These are phyloP conservation scores for Bolinopsis microptera DNA, from an alignment of 37 sponge, comb jelly and placozoan genomes.

Conservation along the genomic window DNA sequence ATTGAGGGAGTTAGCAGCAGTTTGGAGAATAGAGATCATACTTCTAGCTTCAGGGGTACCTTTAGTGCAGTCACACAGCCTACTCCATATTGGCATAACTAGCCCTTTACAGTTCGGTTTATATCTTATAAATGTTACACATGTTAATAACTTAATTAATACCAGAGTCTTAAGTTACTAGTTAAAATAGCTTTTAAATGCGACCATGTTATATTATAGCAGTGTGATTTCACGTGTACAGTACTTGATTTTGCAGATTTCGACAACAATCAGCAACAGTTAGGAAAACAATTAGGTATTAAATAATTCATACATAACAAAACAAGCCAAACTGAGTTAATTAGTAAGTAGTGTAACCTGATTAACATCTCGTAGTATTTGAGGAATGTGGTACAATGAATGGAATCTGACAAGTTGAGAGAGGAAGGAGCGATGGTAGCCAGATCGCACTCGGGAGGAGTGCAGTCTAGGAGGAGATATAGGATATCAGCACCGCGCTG, in stretches of 20 bases:
- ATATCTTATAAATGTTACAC: not conserved
- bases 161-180: no score
- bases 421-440: slow-evolving; percentile 9
- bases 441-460: not conserved
- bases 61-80: not conserved
- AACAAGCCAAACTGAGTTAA: no score
- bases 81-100: not conserved
- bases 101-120: not conserved
- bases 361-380: slow-evolving; percentile 8
- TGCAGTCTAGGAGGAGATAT: not conserved
- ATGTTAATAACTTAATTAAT: no score
- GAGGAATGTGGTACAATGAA: slow-evolving; percentile 1
- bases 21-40: not conserved
- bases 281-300: no score
- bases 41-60: not conserved
- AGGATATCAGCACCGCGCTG: not conserved
- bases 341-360: no score
- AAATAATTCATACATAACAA: no score
- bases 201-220: no score
- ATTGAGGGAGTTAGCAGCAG: not conserved
- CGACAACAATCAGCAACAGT: no score
- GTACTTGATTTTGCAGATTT: no score
- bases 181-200: no score
- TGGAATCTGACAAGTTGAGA: not conserved
- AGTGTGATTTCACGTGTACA: no score